Percentiles rank a stretch among this genome's conserved stretches.
Conservation (phyloP, 2,113 vertebrate species). For the Misgurnus mizolepis region DNA sequence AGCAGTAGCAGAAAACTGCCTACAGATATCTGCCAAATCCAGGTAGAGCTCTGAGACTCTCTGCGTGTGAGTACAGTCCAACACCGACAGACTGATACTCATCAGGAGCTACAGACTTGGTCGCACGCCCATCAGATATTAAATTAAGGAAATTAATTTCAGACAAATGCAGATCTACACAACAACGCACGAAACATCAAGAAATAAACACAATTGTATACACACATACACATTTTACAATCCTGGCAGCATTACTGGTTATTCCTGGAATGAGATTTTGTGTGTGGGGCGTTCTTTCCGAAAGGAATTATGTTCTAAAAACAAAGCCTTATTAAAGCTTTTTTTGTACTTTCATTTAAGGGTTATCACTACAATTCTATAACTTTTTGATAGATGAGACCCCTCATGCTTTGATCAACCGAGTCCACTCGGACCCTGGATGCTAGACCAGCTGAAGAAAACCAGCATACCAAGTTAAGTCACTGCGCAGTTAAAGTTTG, state of each 20-base stretch:
- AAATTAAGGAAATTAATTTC: background rate
- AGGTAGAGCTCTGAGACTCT: slow-evolving; percentile 21
- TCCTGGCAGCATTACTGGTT: background rate
- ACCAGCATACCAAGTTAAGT: background rate
- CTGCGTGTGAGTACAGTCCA: slow-evolving; percentile 1
- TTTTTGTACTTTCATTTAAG: no score
- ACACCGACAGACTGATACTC: background rate
- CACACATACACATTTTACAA: background rate
- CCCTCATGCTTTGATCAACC: no score
- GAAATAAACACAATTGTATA: background rate
- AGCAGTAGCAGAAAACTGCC: slow-evolving; percentile 47
- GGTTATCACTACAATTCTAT: no score
- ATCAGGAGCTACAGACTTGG: background rate
- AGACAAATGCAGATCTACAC: slow-evolving; percentile 17
- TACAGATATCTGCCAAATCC: slow-evolving; percentile 33
- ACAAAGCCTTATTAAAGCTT: no score
- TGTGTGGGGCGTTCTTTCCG: background rate
- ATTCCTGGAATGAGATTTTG: background rate
- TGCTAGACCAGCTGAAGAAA: background rate
- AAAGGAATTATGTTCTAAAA: no score
- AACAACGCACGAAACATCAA: background rate
- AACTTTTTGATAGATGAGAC: no score
- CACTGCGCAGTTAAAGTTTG: background rate
- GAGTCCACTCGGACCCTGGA: no score
- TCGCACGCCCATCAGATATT: slow-evolving; percentile 7